Evolutionary conservation across 2,113 vertebrate genomes (phyloP), one percentile per base, ranked within the genome.

Genomic region (Paraplagusia blochii): DNA sequence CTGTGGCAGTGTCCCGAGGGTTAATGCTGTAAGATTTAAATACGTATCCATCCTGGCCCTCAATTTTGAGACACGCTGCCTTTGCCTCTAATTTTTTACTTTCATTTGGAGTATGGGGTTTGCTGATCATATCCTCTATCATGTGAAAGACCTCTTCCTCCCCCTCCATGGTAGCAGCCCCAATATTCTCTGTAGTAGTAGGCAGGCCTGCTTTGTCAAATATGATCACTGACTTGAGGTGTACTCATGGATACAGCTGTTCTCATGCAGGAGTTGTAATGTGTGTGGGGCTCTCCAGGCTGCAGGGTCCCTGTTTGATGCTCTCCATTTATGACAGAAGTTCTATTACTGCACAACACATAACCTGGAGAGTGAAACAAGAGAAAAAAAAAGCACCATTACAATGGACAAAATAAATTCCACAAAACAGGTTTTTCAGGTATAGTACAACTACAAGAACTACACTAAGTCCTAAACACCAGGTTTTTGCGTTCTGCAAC

Each of bases 41-140:
- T 49, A 91, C 90, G 29, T 91, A 91, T 51, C 89, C 90, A 33
- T 92, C 90, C 73, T 92, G 88, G 22, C 90, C 90, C 74, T 91
- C 88, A 11, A 91, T 91, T 76, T 85, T 91, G 42, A 91, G 72
- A 76, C 88, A 90, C 22, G 76, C 88, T 46, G 78, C 85, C 70
- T 89, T 90, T 8, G 85, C 90, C 58, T 91, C 91, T 65, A 71
- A 77, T 69, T 76, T 90, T 76, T 82, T 88, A 49, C 63, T 76
- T 48, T 89, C 85, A 33, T 65, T 61, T 34, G 77, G 68, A 69
- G 82, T 79, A 54, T 80, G 84, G 9, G 71, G 53, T 48, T 86
- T 80, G 45, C 59, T 63, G 34, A 79, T 39, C 53, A 77, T 10
- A 57, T 88, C 83, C 43, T 88, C 86, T 48, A 76, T 77, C 56